These are phyloP conservation scores for Macroglossus sobrinus DNA, from an alignment of 2,113 vertebrate species.

Conservation along the genomic window DNA sequence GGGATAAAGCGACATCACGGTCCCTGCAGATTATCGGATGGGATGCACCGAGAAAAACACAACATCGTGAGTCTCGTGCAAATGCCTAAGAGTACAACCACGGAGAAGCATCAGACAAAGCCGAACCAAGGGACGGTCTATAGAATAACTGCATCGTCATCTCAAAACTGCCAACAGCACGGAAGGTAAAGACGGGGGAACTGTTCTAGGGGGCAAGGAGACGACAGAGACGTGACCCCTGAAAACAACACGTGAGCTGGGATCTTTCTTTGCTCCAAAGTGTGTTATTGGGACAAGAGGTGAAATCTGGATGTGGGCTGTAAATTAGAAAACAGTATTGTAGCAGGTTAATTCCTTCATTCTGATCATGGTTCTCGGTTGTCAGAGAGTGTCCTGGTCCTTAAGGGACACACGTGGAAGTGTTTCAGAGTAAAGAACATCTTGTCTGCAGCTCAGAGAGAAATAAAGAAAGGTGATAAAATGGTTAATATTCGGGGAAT, in stretches of 20 bases:
- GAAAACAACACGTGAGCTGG: rapidly evolving
- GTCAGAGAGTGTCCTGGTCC: not conserved
- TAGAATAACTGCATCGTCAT: not conserved
- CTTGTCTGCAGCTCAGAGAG: not conserved
- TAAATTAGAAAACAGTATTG: not conserved
- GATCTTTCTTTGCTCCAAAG: not conserved
- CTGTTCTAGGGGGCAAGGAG: not conserved
- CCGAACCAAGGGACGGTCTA: not conserved
- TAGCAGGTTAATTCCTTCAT: not conserved
- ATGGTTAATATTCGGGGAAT: not conserved
- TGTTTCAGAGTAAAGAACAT: not conserved
- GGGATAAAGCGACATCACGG: rapidly evolving
- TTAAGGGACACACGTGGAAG: not conserved
- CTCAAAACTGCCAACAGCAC: not conserved
- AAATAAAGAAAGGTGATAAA: not conserved
- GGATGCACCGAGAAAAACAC: too few relatives aligned
- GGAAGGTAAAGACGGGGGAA: not conserved
- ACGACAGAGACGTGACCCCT: too few relatives aligned
- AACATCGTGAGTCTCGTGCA: not conserved
- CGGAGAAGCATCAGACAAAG: not conserved
- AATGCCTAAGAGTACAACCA: not conserved
- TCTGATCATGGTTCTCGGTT: not conserved
- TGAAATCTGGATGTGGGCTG: not conserved
- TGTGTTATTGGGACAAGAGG: not conserved
- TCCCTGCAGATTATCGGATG: too few relatives aligned